Base-by-base conservation (phyloP, 2,888 invertebrate species). In the Chelonus formosanus region DNA sequence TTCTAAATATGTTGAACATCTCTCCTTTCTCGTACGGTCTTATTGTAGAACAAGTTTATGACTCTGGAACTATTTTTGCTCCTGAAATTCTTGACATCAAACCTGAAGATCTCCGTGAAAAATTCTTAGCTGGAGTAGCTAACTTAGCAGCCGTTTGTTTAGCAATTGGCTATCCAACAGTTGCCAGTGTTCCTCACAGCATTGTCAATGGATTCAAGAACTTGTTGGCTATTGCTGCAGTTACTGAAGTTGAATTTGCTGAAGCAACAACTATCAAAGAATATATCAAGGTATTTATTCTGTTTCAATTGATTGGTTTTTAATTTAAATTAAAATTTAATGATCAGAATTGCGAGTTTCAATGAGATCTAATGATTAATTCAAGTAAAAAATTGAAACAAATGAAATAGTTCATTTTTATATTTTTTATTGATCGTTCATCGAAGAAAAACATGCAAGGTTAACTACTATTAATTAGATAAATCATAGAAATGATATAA, bases 1-100 rank as follows among this genome's bases (percentile, higher is more conserved):
- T 99, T 67, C 89, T 99, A 76, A 99, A 98, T 90, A 99, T 99
- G 99, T 90, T 99, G 88, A 97, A 97, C 89, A 98, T 99, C 86
- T 98, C 97, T 84, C 99, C 99, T 59, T 99, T 99, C 89, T 96
- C 97, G 61, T 99, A 99, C 82, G 99, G 99, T 88, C 89, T 99
- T 78, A 87, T 94, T 52, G 96, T 99, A 71, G 94, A 94, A 85
- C 94, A 94, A 89, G 98, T 99, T 2, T 99, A 98, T 79, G 99
- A 99, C 85, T 96, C 96, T 71, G 99, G 99, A 67, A 97, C 98
- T 75, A 93, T 98, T 81, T 99, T 98, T 85, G 93, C 95, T 20
- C 98, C 99, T 1, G 93, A 92, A 74, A 96, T 99, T 80, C 88
- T 99, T 80, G 98, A 99, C 87, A 98, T 99, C 86, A 98, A 96